Conservation (phyloP, 2,113 vertebrate species). For the Myotis brandtii region DNA sequence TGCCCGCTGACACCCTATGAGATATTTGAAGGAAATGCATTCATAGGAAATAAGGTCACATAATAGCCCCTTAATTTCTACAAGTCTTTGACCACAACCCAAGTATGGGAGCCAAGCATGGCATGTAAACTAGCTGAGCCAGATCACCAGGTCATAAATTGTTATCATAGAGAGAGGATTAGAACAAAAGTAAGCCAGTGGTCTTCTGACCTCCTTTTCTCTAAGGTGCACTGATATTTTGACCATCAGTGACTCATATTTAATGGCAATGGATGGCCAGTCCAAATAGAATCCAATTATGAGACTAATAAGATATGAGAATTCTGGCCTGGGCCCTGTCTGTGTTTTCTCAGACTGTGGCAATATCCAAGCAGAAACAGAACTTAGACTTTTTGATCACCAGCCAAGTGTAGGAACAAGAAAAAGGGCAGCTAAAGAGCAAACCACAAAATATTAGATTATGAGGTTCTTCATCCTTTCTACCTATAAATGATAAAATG, state of each 20-base stretch:
- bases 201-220: not conserved
- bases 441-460: not conserved
- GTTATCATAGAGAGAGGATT: not conserved
- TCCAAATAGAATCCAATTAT: not conserved
- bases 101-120: not conserved
- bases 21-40: not conserved
- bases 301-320: not conserved
- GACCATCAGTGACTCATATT: not conserved
- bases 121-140: not conserved
- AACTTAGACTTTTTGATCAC: not conserved
- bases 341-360: not conserved
- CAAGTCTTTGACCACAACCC: not conserved
- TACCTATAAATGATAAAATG: not conserved
- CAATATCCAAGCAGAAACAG: not conserved
- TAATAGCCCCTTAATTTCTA: not conserved
- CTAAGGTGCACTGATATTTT: not conserved
- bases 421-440: not conserved
- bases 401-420: not conserved
- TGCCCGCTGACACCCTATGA: not conserved
- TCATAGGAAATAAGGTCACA: not conserved
- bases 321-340: not conserved
- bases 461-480: not conserved
- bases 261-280: not conserved
- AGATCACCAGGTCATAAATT: not conserved
- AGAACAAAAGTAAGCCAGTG: not conserved